phyloP scores from a whole-genome alignment of 1,140 invertebrate genomes.

The Bombus balteatus region DNA sequence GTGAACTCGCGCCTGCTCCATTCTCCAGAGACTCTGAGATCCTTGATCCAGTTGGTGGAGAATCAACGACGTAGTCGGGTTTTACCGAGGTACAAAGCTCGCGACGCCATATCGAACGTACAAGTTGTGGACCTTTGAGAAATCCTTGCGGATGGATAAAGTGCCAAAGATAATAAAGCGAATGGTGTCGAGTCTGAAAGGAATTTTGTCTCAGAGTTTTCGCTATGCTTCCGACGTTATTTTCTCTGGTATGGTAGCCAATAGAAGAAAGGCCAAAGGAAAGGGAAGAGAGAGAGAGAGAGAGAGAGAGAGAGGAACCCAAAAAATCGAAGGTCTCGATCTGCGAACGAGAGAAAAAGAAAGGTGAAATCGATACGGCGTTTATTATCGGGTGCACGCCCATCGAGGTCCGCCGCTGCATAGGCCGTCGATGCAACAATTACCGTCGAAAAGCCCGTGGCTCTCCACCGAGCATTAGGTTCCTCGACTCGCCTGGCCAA shows the following conservation, averaged over 20 bases:
- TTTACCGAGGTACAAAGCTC: neutral
- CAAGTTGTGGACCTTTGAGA: neutral
- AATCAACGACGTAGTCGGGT: neutral
- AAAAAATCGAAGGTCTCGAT: neutral
- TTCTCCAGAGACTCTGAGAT: neutral
- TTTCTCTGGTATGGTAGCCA: too few species aligned
- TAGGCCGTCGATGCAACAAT: constrained; percentile 36
- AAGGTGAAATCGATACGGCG: constrained; percentile 34
- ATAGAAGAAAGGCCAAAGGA: neutral
- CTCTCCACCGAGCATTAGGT: constrained; percentile 33
- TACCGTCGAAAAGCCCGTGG: constrained; percentile 32
- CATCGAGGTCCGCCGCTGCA: constrained; percentile 12
- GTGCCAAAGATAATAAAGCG: too few species aligned
- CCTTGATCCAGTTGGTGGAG: neutral
- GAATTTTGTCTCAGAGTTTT: neutral
- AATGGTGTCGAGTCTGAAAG: too few species aligned
- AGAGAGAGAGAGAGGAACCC: neutral
- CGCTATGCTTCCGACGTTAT: neutral
- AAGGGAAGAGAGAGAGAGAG: too few species aligned
- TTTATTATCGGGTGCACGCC: constrained; percentile 46
- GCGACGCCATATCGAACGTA: neutral
- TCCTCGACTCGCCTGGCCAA: constrained; percentile 17
- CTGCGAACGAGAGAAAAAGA: constrained; percentile 40
- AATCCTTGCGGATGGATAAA: neutral
- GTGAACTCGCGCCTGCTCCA: neutral